Percentiles rank a stretch among this genome's conserved stretches.
Evolutionary conservation across 2,888 invertebrate genomes (phyloP).

Genomic region (Nysson spinosus): DNA sequence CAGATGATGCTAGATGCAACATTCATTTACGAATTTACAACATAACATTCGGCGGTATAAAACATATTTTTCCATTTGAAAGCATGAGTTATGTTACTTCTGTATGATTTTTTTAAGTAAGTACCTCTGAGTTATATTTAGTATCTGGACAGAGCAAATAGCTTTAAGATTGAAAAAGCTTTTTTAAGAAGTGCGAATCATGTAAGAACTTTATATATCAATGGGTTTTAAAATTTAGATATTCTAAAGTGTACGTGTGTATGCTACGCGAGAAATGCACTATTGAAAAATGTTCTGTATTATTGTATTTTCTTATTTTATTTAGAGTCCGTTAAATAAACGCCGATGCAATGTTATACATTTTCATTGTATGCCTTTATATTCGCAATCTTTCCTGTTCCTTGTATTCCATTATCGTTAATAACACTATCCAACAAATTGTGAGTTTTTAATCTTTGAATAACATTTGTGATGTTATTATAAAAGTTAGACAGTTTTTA

Average conservation of each 20-base stretch:
- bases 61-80: slow-evolving; percentile 6
- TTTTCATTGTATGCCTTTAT: not conserved
- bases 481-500: too few species aligned
- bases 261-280: not conserved
- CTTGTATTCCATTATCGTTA: too few species aligned
- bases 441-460: too few species aligned
- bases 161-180: too few species aligned
- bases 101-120: not conserved
- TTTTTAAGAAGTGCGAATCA: too few species aligned
- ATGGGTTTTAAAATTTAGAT: slow-evolving; percentile 2
- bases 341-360: slow-evolving; percentile 1
- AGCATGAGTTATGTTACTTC: slow-evolving; percentile 14
- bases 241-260: not conserved
- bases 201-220: too few species aligned
- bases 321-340: slow-evolving; percentile 7
- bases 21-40: slow-evolving; percentile 66
- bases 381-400: too few species aligned
- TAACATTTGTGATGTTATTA: too few species aligned
- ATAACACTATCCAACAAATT: too few species aligned
- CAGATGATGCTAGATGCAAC: slow-evolving; percentile 73
- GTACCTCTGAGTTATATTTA: slow-evolving; percentile 12
- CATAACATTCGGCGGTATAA: slow-evolving; percentile 6
- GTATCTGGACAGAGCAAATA: too few species aligned
- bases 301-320: slow-evolving; percentile 10
- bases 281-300: slow-evolving; percentile 4